phyloP scores from a whole-genome alignment of 2,113 vertebrate genomes.

The Delphinapterus leucas region DNA sequence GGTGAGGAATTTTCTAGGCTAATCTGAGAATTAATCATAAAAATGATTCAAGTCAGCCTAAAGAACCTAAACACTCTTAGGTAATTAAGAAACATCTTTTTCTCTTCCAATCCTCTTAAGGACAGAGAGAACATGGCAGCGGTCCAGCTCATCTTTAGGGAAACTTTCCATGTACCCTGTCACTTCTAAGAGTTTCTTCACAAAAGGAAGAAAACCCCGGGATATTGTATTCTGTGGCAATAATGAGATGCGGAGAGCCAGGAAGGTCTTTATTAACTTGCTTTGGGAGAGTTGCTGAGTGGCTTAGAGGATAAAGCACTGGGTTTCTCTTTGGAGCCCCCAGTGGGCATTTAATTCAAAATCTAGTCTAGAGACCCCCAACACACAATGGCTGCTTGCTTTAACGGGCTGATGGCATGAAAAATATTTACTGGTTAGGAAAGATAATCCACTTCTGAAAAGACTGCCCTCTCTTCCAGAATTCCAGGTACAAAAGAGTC shows the following conservation, averaged over 20 bases:
- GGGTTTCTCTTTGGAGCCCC: slow-evolving; percentile 57
- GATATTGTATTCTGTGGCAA: neutral
- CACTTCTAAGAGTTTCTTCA: slow-evolving; percentile 37
- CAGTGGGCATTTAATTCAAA: slow-evolving; percentile 67
- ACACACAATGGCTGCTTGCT: slow-evolving; percentile 28
- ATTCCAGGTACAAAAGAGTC: neutral
- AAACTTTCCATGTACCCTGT: neutral
- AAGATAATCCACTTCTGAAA: slow-evolving; percentile 49
- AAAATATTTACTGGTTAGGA: slow-evolving; percentile 61
- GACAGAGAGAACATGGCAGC: neutral
- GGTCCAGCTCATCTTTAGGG: neutral
- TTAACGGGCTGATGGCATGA: slow-evolving; percentile 17
- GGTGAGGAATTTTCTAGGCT: slow-evolving; percentile 48
- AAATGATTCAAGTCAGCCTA: slow-evolving; percentile 21
- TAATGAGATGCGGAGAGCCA: slow-evolving; percentile 54
- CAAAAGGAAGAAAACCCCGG: slow-evolving; percentile 35
- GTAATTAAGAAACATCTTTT: slow-evolving; percentile 52
- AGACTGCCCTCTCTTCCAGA: neutral
- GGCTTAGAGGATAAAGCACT: slow-evolving; percentile 45
- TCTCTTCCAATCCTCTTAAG: neutral
- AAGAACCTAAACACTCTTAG: neutral
- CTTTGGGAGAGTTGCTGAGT: slow-evolving; percentile 55
- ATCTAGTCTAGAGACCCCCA: neutral
- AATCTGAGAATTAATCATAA: slow-evolving; percentile 67
- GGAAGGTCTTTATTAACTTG: slow-evolving; percentile 64